Percentiles rank a stretch among this genome's conserved stretches.
phyloP scores from a whole-genome alignment of 1,140 invertebrate genomes.

The Mya arenaria region DNA sequence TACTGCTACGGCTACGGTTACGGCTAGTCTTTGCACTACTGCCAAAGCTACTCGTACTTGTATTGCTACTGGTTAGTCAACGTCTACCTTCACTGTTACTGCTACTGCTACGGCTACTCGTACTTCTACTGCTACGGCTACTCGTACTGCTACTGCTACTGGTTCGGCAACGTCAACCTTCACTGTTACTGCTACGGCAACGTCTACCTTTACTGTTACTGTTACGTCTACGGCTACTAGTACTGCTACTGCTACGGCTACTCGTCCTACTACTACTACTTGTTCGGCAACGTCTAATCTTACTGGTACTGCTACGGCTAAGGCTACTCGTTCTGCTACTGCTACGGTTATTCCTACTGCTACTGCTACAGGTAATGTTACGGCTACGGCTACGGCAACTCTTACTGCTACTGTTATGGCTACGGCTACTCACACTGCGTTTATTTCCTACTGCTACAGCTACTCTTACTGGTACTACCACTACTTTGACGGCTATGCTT shows the following conservation, averaged over 20 bases:
- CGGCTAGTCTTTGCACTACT: conserved; percentile 27
- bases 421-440: conserved; percentile 1
- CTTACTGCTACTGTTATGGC: conserved; percentile 12
- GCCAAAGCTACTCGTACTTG: conserved; percentile 12
- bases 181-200: conserved; percentile 35
- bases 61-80: conserved; percentile 19
- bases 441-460: conserved; percentile 12
- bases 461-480: conserved; percentile 31
- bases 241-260: conserved; percentile 51
- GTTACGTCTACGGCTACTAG: conserved; percentile 26
- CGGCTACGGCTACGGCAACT: conserved; percentile 22
- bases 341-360: conserved; percentile 15
- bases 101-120: conserved; percentile 36
- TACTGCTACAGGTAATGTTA: conserved; percentile 42
- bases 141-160: conserved; percentile 35
- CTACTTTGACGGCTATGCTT: conserved; percentile 11
- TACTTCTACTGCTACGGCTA: conserved; percentile 39
- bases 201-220: conserved; percentile 25
- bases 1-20: conserved; percentile 31
- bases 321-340: conserved; percentile 39
- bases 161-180: conserved; percentile 14
- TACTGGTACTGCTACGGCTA: conserved; percentile 35
- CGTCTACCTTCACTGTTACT: conserved; percentile 32
- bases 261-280: conserved; percentile 31
- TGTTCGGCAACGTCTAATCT: conserved; percentile 5